Conservation (phyloP, 2,888 invertebrate species). For the Molanna angustata region DNA sequence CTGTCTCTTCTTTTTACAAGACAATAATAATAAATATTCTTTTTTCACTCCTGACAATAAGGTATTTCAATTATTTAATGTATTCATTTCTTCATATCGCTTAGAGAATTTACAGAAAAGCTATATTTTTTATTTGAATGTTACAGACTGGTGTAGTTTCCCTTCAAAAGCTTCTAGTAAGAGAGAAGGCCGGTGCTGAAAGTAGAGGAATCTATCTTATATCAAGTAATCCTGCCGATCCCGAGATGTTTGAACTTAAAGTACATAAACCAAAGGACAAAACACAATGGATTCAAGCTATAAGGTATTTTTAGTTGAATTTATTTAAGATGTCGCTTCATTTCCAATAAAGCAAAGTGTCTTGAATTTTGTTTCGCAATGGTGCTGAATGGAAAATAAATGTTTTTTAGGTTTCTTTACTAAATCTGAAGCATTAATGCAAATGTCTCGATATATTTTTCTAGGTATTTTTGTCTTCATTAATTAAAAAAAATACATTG, state of each 20-base stretch:
- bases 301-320: slow-evolving; percentile 62
- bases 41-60: slow-evolving; percentile 94
- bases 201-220: slow-evolving; percentile 90
- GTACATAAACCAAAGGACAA: slow-evolving; percentile 87
- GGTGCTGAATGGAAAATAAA: too few relatives aligned
- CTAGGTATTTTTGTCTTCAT: too few relatives aligned
- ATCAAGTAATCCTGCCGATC: slow-evolving; percentile 85
- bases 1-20: slow-evolving; percentile 86
- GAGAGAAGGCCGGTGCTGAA: slow-evolving; percentile 92
- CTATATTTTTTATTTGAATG: slow-evolving; percentile 12
- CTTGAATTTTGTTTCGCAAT: too few relatives aligned
- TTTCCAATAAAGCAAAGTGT: too few relatives aligned
- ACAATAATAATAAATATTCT: slow-evolving; percentile 89
- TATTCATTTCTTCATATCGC: neutral
- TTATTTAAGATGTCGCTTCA: too few relatives aligned
- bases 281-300: slow-evolving; percentile 84
- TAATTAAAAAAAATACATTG: too few relatives aligned
- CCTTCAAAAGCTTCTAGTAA: slow-evolving; percentile 83
- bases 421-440: too few relatives aligned
- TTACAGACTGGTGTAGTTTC: slow-evolving; percentile 87
- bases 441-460: too few relatives aligned
- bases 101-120: neutral
- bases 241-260: slow-evolving; percentile 95
- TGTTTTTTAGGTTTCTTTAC: too few relatives aligned
- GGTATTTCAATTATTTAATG: slow-evolving; percentile 46